Evolutionary conservation across 2,113 vertebrate species (phyloP).

Genomic region (Aldabrachelys gigantea): DNA sequence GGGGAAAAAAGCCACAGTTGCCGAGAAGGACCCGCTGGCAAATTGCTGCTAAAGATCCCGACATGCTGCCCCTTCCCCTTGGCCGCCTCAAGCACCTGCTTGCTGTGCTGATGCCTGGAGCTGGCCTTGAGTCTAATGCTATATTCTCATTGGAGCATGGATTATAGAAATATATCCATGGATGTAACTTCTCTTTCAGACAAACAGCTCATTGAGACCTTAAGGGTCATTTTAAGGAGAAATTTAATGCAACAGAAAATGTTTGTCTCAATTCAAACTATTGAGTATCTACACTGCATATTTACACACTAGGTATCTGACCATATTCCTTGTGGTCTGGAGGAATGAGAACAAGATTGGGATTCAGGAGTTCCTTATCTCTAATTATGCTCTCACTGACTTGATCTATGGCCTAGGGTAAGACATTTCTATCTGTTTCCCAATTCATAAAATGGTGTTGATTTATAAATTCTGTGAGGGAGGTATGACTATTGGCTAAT

Average conservation of each 20-base stretch:
- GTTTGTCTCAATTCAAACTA: neutral
- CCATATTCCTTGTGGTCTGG: neutral
- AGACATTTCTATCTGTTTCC: neutral
- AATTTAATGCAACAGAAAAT: neutral
- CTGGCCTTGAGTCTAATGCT: too few species aligned
- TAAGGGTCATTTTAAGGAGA: neutral
- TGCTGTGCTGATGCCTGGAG: too few species aligned
- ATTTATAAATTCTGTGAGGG: neutral
- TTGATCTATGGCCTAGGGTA: neutral
- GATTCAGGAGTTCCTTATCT: neutral
- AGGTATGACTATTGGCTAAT: neutral
- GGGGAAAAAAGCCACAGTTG: too few species aligned
- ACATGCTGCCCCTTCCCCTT: too few species aligned
- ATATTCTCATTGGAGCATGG: too few species aligned
- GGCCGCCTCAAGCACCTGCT: too few species aligned
- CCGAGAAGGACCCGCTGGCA: too few species aligned
- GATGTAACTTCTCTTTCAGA: too few species aligned
- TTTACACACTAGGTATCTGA: neutral
- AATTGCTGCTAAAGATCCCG: too few species aligned
- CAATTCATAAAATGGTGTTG: neutral
- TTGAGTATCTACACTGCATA: neutral
- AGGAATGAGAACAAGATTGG: neutral
- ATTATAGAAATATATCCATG: too few species aligned
- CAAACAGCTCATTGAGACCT: too few species aligned
- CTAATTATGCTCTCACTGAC: neutral